Base-by-base conservation (phyloP, 2,888 invertebrate genomes). In the Melieria picta region DNA sequence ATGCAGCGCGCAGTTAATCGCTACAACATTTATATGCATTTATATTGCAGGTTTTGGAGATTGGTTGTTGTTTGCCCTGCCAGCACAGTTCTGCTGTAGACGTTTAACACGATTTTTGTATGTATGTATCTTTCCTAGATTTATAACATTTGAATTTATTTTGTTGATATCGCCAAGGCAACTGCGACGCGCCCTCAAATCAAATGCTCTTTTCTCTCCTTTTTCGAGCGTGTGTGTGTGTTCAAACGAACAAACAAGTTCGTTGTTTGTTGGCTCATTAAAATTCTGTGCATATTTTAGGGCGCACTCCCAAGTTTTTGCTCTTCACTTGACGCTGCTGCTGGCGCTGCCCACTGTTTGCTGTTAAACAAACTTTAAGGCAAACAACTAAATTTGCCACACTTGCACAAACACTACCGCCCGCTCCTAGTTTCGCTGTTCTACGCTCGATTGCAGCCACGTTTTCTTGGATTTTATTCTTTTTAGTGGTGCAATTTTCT, bases 101-200 rank as follows among this genome's bases (percentile, higher is more conserved):
- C 30, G 10, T 60, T 9, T 30, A 42, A 50, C 13, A 63, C 13
- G 46, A 48, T 50, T 3, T 63, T 6, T 45, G 11, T 13, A 67
- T 46, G 0, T 55, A 50, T 9, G 6, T 67, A n/a, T 52, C 6
- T 68, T 48, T 50, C 11, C n/a, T 62, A 47, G 16, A 13, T 47
- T 16, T 48, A 1, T n/a, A 47, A 52, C 16, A 10, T 60, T 7
- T 56, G 4, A 5, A 61, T 63, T 75, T 77, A 76, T 76, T 78
- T 77, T 65, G 72, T 76, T 77, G 75, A 77, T 77, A 79, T 79
- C 70, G 55, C 74, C 74, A 78, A 63, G 75, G 76, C 73, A 79
- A 79, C 79, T 63, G 52, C 5, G 56, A 30, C 30, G 30, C 30
- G 30, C 30, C 30, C 30, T 30, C 30, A 30, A 30, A 30, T 30